Conservation (phyloP, 2,797 vertebrate genomes). For the Oreochromis mossambicus region DNA sequence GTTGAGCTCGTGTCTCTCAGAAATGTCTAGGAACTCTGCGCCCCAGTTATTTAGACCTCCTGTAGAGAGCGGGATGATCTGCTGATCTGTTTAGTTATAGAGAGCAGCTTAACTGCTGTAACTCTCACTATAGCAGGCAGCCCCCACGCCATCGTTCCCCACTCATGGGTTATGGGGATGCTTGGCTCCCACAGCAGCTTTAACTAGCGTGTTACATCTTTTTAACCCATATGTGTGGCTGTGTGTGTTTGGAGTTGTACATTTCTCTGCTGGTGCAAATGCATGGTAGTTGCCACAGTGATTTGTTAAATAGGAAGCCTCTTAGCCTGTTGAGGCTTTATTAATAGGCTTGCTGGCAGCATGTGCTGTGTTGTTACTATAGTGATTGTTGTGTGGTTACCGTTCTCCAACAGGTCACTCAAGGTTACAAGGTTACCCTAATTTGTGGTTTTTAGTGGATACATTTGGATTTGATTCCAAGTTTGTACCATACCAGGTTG, state of each 20-base stretch:
- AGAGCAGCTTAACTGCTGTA: slow-evolving; percentile 20
- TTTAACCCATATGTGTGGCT: slow-evolving; percentile 21
- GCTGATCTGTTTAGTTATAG: slow-evolving; percentile 39
- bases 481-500: not conserved
- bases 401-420: slow-evolving; percentile 1
- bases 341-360: slow-evolving; percentile 22
- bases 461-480: not conserved
- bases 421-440: slow-evolving; percentile 10
- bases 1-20: slow-evolving; percentile 14
- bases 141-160: not conserved
- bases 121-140: not conserved
- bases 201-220: slow-evolving; percentile 32
- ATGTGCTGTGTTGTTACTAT: slow-evolving; percentile 40
- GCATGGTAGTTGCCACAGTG: slow-evolving; percentile 18
- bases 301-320: slow-evolving; percentile 42
- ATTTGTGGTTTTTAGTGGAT: not conserved
- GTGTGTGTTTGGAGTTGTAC: not conserved
- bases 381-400: slow-evolving; percentile 27
- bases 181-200: slow-evolving; percentile 1
- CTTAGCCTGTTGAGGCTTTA: slow-evolving; percentile 43
- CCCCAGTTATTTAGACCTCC: slow-evolving; percentile 33
- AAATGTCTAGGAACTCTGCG: slow-evolving; percentile 44
- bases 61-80: slow-evolving; percentile 6
- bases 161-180: not conserved
- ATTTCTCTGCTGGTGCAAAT: slow-evolving; percentile 1